These are phyloP conservation scores for Brachyopa scutellaris DNA, from an alignment of 2,888 invertebrate genomes.

Conservation along the genomic window DNA sequence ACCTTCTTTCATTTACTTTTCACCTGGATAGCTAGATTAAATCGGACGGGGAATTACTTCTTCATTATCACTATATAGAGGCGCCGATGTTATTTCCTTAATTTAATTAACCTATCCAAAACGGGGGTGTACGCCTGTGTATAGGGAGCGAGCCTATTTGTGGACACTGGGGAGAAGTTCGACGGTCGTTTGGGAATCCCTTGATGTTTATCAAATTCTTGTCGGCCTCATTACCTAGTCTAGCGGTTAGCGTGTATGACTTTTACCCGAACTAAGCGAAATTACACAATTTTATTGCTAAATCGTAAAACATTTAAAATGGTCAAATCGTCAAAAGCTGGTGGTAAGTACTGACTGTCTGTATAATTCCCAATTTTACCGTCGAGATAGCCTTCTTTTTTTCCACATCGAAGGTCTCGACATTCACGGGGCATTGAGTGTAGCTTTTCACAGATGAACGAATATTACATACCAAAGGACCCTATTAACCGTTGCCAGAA, in stretches of 20 bases:
- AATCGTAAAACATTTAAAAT: too few relatives aligned
- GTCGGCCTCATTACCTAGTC: neutral
- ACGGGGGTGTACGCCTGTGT: constrained; percentile 2
- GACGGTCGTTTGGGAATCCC: constrained; percentile 15
- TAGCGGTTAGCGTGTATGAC: neutral
- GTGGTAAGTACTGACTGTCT: too few relatives aligned
- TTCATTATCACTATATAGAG: constrained; percentile 48
- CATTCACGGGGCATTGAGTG: too few relatives aligned
- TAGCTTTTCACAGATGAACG: too few relatives aligned
- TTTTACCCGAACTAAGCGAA: too few relatives aligned
- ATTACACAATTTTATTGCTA: too few relatives aligned
- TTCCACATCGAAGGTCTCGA: too few relatives aligned
- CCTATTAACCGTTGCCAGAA: too few relatives aligned
- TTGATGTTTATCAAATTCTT: neutral
- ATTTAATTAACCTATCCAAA: constrained; percentile 48
- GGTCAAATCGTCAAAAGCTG: too few relatives aligned
- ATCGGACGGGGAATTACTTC: constrained; percentile 33
- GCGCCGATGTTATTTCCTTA: constrained; percentile 50
- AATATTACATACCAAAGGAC: too few relatives aligned
- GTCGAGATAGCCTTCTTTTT: too few relatives aligned
- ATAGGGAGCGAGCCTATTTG: neutral
- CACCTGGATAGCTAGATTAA: constrained; percentile 26
- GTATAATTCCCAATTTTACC: too few relatives aligned
- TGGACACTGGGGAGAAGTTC: constrained; percentile 2
- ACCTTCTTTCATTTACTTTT: constrained; percentile 51